A percentile compares a stretch with the other conserved stretches of the same genome.
These are phyloP conservation scores for Poecilia picta DNA, from an alignment of 2,797 vertebrate genomes.

Conservation along the genomic window DNA sequence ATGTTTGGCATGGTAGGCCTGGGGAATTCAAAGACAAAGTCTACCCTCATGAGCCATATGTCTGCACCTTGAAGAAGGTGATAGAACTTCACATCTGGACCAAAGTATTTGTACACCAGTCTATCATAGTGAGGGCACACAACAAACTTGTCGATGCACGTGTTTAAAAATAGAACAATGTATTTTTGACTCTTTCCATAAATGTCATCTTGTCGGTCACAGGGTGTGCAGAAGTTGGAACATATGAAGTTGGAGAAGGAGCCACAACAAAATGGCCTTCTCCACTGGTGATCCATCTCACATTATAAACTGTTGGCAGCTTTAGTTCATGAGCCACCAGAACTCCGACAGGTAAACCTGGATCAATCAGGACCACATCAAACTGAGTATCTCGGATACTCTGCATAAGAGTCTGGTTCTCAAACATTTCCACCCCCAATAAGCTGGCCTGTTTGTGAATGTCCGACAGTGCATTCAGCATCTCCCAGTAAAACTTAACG, in stretches of 20 bases:
- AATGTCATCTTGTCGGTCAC: conserved; percentile 72
- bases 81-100: conserved; percentile 71
- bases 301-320: conserved; percentile 74
- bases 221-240: conserved; percentile 57
- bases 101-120: conserved; percentile 70
- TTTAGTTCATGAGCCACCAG: conserved; percentile 76
- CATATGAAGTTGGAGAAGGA: conserved; percentile 77
- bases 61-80: conserved; percentile 75
- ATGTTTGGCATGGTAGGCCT: conserved; percentile 83
- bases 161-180: conserved; percentile 59
- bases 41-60: conserved; percentile 82
- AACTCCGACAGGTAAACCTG: conserved; percentile 71
- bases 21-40: conserved; percentile 84
- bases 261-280: conserved; percentile 75
- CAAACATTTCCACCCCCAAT: conserved; percentile 72
- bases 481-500: conserved; percentile 64
- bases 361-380: conserved; percentile 76
- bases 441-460: conserved; percentile 67
- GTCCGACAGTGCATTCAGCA: conserved; percentile 43
- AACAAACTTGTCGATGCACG: conserved; percentile 53
- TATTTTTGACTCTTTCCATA: conserved; percentile 65
- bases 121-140: conserved; percentile 63
- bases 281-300: conserved; percentile 75
- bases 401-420: conserved; percentile 72
- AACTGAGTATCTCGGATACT: conserved; percentile 60